These are phyloP conservation scores for Coreius guichenoti DNA, from an alignment of 2,797 vertebrate species.

Conservation along the genomic window DNA sequence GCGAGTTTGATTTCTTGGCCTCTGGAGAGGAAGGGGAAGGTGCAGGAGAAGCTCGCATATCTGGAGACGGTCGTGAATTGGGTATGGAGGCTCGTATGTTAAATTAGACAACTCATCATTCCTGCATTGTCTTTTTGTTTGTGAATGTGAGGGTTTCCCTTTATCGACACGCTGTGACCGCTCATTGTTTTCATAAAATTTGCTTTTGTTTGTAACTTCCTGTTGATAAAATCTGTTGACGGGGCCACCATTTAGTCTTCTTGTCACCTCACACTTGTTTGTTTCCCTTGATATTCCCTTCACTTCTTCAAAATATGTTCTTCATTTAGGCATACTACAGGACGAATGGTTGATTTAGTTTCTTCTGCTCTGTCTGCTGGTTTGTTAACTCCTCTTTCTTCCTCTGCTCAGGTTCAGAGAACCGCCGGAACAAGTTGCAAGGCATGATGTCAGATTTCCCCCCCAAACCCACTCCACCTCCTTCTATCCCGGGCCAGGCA, in stretches of 20 bases:
- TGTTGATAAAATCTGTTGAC: conserved; percentile 46
- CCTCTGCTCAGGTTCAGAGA: conserved; percentile 77
- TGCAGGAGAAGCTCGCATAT: conserved; percentile 82
- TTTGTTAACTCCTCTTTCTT: conserved; percentile 28
- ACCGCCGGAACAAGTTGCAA: conserved; percentile 88
- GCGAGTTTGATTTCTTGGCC: conserved; percentile 90
- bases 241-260: neutral
- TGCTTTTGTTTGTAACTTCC: conserved; percentile 46
- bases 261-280: neutral
- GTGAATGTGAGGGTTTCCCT: conserved; percentile 61
- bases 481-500: conserved; percentile 81
- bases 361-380: conserved; percentile 70
- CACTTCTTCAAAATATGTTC: conserved; percentile 2
- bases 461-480: conserved; percentile 80
- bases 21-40: conserved; percentile 90
- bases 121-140: conserved; percentile 60
- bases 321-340: neutral
- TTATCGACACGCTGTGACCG: conserved; percentile 50
- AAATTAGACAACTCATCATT: conserved; percentile 18
- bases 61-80: conserved; percentile 85
- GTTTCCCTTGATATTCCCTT: conserved; percentile 4
- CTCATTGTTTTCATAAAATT: conserved; percentile 53
- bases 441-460: conserved; percentile 89
- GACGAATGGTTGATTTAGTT: conserved; percentile 71
- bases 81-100: conserved; percentile 72